phyloP scores from a whole-genome alignment of 1,140 invertebrate genomes.

The Ceratina calcarata region DNA sequence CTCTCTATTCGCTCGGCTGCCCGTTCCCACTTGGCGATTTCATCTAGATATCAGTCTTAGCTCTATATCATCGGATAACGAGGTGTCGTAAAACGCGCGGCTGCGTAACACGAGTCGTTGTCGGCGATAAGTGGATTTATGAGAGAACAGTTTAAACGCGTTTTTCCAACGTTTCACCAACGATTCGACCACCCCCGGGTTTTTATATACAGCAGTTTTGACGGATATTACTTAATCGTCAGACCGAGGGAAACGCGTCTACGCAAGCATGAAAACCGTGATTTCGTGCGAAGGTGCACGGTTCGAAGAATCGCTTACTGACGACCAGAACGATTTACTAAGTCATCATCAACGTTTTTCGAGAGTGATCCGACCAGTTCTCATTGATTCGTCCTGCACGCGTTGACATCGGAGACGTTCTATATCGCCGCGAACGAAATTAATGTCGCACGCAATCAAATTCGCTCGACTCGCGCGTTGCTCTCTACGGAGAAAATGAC shows the following conservation, averaged over 20 bases:
- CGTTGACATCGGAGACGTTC: background rate
- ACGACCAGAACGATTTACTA: too few relatives aligned
- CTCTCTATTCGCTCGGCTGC: conserved; percentile 9
- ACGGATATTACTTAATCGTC: background rate
- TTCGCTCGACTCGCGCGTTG: conserved; percentile 32
- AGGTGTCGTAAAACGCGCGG: conserved; percentile 7
- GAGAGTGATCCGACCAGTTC: too few relatives aligned
- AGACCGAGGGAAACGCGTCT: too few relatives aligned
- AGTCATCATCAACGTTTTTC: too few relatives aligned
- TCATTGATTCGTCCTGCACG: too few relatives aligned
- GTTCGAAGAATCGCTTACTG: too few relatives aligned
- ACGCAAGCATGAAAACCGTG: too few relatives aligned
- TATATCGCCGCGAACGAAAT: background rate
- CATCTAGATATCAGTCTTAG: conserved; percentile 21
- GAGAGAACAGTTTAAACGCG: background rate
- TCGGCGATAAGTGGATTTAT: conserved; percentile 15
- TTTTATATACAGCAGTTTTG: background rate
- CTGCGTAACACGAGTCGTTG: background rate
- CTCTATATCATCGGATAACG: conserved; percentile 4
- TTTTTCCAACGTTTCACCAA: background rate
- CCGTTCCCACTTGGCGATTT: background rate
- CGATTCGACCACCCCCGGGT: background rate
- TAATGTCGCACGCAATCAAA: conserved; percentile 16
- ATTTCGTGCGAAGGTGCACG: too few relatives aligned
- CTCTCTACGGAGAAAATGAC: conserved; percentile 38